Evolutionary conservation across 1,140 invertebrate genomes (phyloP), one percentile per base, ranked within the genome.

Genomic region (Triops longicaudatus): DNA sequence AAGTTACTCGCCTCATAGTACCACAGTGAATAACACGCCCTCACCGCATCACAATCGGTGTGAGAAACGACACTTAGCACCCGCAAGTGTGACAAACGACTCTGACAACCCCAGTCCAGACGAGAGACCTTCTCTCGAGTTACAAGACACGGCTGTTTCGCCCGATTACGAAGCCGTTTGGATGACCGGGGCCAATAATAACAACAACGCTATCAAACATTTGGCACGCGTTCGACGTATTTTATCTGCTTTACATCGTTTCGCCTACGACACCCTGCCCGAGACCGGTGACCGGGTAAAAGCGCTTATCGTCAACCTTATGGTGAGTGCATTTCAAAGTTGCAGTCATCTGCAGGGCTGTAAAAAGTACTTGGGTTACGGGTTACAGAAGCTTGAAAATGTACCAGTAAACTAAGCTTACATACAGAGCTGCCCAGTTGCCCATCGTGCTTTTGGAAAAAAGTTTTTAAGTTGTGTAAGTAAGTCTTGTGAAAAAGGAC

Each of bases 191-290:
- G 50, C 50, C 50, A 63, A 22, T 22, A 63, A 63, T 2, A 63
- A 63, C 50, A 63, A 63, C 50, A 63, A 63, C 22, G 50, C 50
- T n/a, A 63, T 63, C 50, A 63, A 63, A 63, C 50, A 63, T 63
- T 63, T 63, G 50, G 50, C 50, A 6, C 50, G 50, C 14, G 50
- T 63, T 14, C 50, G 50, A 63, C 50, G 50, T 9, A 63, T 63
- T 63, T 22, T 63, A n/a, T 63, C 50, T 5, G 50, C 50, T 63
- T 17, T 63, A 63, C 50, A 63, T 14, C 50, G 50, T 63, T 63
- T 63, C 50, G 50, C 50, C 50, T 63, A 63, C n/a, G 50, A 63
- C 17, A 14, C 50, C 22, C 50, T 63, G 50, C 50, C 50, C 50
- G 50, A 63, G 14, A 63, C n/a, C 5, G 50, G 50, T 22, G 50